Conservation (phyloP, 2,888 invertebrate species). For the Hymenopus coronatus region DNA sequence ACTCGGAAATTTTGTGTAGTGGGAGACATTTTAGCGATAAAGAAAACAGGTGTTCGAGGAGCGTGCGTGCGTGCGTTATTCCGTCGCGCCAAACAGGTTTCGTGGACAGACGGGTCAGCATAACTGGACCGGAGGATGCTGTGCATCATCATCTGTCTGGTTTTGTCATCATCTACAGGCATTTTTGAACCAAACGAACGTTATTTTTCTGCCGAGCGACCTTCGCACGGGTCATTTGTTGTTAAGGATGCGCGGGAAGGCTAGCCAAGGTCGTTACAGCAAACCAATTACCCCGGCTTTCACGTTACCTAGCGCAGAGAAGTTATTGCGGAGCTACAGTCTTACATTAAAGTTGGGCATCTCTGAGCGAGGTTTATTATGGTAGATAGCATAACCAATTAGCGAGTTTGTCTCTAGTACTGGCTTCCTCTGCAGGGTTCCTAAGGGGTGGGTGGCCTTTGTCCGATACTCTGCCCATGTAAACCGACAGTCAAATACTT, state of each 20-base stretch:
- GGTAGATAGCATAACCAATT: too few species aligned
- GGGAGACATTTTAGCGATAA: conserved; percentile 14
- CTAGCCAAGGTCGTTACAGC: neutral
- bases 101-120: neutral
- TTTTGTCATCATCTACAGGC: neutral
- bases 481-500: too few species aligned
- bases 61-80: neutral
- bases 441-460: too few species aligned
- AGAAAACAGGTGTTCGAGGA: conserved; percentile 1
- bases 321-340: neutral
- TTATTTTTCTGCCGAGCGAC: neutral
- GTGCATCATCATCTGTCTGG: neutral
- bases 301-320: neutral
- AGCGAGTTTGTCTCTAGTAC: too few species aligned
- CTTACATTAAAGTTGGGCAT: too few species aligned
- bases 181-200: neutral
- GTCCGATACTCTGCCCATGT: too few species aligned
- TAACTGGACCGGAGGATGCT: neutral
- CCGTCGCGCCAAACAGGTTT: neutral
- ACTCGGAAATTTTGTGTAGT: neutral
- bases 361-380: too few species aligned
- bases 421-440: too few species aligned
- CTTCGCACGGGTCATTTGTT: neutral
- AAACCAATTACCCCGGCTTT: neutral
- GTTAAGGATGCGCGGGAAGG: neutral